Evolutionary conservation across 2,888 invertebrate species (phyloP).

Genomic region (Noctua fimbriata): DNA sequence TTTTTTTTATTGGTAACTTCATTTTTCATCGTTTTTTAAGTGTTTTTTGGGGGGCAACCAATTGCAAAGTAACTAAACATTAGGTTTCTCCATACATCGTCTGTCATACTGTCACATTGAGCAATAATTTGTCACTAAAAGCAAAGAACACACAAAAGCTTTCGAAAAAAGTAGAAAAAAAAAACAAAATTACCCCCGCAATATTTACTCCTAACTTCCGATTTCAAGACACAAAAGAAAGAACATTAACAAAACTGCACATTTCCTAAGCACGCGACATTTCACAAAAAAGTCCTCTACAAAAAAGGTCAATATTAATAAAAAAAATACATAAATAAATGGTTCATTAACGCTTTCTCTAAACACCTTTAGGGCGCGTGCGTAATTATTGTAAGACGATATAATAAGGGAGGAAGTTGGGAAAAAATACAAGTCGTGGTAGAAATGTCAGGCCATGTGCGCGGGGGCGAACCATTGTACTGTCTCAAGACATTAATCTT

Average conservation of each 20-base stretch:
- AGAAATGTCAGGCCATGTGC: constrained; percentile 86
- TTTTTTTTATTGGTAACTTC: not conserved
- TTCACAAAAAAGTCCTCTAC: constrained; percentile 48
- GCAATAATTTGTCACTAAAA: constrained; percentile 1
- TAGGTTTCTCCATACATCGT: not conserved
- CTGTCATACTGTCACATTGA: not conserved
- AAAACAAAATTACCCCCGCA: not conserved
- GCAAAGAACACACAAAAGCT: not conserved
- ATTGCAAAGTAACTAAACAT: not conserved
- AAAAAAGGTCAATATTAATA: constrained; percentile 62
- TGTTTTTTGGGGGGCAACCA: not conserved
- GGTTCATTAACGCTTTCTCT: constrained; percentile 86
- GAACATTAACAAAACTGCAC: constrained; percentile 53
- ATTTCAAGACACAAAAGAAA: constrained; percentile 32
- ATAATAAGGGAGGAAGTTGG: constrained; percentile 84
- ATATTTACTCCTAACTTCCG: constrained; percentile 30
- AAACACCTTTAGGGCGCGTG: constrained; percentile 88
- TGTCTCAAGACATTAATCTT: constrained; percentile 87
- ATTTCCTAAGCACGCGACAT: constrained; percentile 56
- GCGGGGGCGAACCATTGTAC: constrained; percentile 84
- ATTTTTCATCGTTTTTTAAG: not conserved
- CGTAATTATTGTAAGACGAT: constrained; percentile 80
- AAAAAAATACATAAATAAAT: constrained; percentile 71
- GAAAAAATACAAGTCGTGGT: constrained; percentile 81
- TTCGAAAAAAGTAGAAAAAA: not conserved